phyloP scores from a whole-genome alignment of 2,797 vertebrate genomes.

The Rhinogobio ventralis region DNA sequence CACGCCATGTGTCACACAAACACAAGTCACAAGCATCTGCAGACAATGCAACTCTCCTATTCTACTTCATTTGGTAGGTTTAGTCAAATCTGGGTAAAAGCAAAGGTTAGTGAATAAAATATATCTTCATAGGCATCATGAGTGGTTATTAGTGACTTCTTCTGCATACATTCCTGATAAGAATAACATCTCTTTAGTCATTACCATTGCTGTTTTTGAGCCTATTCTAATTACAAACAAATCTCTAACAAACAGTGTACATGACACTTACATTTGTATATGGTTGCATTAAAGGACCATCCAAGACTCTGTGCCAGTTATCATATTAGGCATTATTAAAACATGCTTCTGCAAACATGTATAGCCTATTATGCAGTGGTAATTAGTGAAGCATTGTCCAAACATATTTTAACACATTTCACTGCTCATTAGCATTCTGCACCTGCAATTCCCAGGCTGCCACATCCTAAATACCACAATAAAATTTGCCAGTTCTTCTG shows the following conservation, averaged over 20 bases:
- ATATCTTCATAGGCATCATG: too few species aligned
- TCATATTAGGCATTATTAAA: not conserved
- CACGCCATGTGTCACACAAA: conserved; percentile 1
- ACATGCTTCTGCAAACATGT: not conserved
- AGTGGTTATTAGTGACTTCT: not conserved
- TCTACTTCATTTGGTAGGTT: not conserved
- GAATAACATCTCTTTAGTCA: not conserved
- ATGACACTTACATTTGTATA: not conserved
- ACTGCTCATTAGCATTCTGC: conserved; percentile 17
- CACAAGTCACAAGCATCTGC: not conserved
- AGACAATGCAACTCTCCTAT: not conserved
- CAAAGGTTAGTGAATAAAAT: not conserved
- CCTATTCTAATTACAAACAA: not conserved
- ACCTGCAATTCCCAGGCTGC: not conserved
- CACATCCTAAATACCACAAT: not conserved
- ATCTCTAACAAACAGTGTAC: not conserved
- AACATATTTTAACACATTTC: not conserved
- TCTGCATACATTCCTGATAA: not conserved
- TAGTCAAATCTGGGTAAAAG: not conserved
- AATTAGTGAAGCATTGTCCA: not conserved
- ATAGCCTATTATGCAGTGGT: not conserved
- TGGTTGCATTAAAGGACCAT: not conserved
- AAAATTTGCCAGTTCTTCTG: not conserved
- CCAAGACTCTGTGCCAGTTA: not conserved
- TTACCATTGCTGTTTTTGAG: not conserved